phyloP scores from a whole-genome alignment of 2,797 vertebrate species.

The Falco berigora region DNA sequence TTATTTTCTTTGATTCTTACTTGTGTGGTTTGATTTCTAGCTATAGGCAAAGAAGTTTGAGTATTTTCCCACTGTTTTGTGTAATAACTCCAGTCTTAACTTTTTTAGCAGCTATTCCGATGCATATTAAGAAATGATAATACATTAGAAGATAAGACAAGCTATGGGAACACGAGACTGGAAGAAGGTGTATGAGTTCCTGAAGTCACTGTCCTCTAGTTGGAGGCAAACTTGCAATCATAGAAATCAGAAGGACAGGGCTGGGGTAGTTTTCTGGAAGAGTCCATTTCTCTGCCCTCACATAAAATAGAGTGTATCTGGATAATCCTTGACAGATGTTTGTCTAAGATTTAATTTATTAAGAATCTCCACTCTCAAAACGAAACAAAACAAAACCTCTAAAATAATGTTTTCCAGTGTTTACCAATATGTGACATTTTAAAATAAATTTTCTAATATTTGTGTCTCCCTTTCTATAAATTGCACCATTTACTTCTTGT shows the following conservation, averaged over 20 bases:
- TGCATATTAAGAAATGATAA: not conserved
- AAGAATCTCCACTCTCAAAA: not conserved
- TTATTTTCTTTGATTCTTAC: not conserved
- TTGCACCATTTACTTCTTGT: not conserved
- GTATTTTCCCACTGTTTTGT: not conserved
- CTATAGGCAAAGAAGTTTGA: not conserved
- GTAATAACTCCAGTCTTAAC: not conserved
- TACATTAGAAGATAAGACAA: not conserved
- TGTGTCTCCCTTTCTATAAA: not conserved
- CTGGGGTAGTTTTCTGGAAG: not conserved
- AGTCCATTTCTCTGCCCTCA: not conserved
- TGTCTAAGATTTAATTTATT: not conserved
- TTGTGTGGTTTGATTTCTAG: not conserved
- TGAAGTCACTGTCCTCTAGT: not conserved
- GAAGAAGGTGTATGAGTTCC: not conserved
- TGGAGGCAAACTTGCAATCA: not conserved
- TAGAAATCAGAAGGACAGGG: not conserved
- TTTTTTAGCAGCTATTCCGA: not conserved
- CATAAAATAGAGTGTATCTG: not conserved
- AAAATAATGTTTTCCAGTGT: not conserved
- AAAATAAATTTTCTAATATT: not conserved
- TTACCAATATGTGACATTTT: not conserved
- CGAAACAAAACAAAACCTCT: not conserved
- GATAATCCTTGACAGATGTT: conserved; percentile 44
- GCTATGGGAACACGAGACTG: not conserved